phyloP scores from a whole-genome alignment of 1,140 invertebrate species.

The Diprion similis region DNA sequence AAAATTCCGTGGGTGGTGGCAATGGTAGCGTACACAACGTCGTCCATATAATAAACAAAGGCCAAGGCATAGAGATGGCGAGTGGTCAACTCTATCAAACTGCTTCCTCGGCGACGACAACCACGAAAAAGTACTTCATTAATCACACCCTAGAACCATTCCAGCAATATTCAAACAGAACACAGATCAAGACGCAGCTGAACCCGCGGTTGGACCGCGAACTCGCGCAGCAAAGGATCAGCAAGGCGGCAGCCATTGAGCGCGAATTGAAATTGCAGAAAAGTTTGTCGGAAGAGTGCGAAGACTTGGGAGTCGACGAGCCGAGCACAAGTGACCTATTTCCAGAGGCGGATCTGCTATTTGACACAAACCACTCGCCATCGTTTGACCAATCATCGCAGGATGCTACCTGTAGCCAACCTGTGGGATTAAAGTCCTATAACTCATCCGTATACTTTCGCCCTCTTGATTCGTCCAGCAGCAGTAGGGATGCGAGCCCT shows the following conservation, averaged over 20 bases:
- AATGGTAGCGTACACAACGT: constrained; percentile 44
- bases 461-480: constrained; percentile 53
- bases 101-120: constrained; percentile 12
- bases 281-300: constrained; percentile 77
- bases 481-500: constrained; percentile 54
- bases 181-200: constrained; percentile 33
- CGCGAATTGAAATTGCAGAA: constrained; percentile 70
- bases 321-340: constrained; percentile 79
- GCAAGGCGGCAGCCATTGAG: constrained; percentile 64
- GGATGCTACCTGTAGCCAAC: constrained; percentile 55
- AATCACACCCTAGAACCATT: constrained; percentile 53
- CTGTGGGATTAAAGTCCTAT: constrained; percentile 47
- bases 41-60: constrained; percentile 58
- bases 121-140: constrained; percentile 56
- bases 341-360: constrained; percentile 76
- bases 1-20: constrained; percentile 36
- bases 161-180: constrained; percentile 53
- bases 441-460: constrained; percentile 49
- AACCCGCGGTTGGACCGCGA: constrained; percentile 48
- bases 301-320: constrained; percentile 78
- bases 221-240: constrained; percentile 50
- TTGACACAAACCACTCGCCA: constrained; percentile 66
- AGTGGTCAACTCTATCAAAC: constrained; percentile 50
- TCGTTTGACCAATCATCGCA: constrained; percentile 58
- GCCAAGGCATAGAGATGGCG: constrained; percentile 52